Evolutionary conservation across 2,888 invertebrate genomes (phyloP), one percentile per base, ranked within the genome.

Genomic region (Elmis aenea): DNA sequence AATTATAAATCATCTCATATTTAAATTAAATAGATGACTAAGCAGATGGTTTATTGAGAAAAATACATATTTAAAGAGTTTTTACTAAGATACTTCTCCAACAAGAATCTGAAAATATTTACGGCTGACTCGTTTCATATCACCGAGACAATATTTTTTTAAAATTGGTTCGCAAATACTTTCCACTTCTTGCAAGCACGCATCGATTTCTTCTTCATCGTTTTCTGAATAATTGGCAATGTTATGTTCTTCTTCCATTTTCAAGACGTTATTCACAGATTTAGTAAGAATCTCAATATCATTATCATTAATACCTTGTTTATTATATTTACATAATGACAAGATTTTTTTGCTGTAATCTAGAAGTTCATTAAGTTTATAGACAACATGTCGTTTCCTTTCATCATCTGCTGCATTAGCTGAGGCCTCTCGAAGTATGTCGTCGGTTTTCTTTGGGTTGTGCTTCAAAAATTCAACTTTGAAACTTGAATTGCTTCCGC

Each of bases 281-380:
- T n/a, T n/a, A n/a, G 13, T n/a, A 13, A 33, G 13, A 2, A 21
- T 14, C 11, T 3, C 13, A 13, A 26, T 33, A 14, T 33, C 33
- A 26, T 33, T 27, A 6, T 18, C 25, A 13, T 15, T 33, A 6
- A 33, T 11, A 2, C 14, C 5, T 13, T 26, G 21, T 6, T 23
- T 24, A 5, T 26, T 26, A 22, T 38, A 38, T 1, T 9, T 21
- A 11, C 33, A 29, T 1, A 33, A n/a, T 2, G 33, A 15, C 13
- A 33, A 25, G 11, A 32, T 25, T 24, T 33, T 38, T n/a, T 16
- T 33, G 20, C 38, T 33, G 11, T 38, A 38, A 2, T 20, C 15
- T 12, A 14, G 10, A 5, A 33, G n/a, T 4, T 26, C 23, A 1
- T 13, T 18, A 31, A 33, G 33, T n/a, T 4, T 15, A 4, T n/a